A percentile compares a stretch with the other conserved stretches of the same genome.
Evolutionary conservation across 1,140 invertebrate species (phyloP).

Genomic region (Listronotus oregonensis): DNA sequence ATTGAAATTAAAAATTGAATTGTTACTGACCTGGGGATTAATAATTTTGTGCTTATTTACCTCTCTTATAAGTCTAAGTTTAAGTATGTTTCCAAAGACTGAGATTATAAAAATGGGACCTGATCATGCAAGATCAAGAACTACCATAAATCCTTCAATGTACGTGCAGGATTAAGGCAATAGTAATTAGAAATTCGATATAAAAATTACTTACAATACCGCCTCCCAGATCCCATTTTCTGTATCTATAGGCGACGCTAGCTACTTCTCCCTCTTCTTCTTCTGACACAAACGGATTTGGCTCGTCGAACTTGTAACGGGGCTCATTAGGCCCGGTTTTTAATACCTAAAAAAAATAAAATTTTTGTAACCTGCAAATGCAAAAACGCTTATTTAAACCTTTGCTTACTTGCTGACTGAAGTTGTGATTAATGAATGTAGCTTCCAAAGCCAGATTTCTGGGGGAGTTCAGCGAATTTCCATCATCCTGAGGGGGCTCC

Average conservation of each 20-base stretch:
- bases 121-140: too few species aligned
- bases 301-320: conserved; percentile 89
- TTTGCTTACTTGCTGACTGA: conserved; percentile 83
- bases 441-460: conserved; percentile 97
- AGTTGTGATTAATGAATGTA: conserved; percentile 99
- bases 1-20: too few species aligned
- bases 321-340: conserved; percentile 71
- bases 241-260: conserved; percentile 94
- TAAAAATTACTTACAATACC: conserved; percentile 73
- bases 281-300: conserved; percentile 92
- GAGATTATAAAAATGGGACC: too few species aligned
- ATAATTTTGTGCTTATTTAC: too few species aligned
- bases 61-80: too few species aligned
- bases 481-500: conserved; percentile 96
- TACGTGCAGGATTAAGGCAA: too few species aligned
- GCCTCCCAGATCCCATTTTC: conserved; percentile 95
- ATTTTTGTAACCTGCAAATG: neutral
- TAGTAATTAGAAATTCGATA: too few species aligned
- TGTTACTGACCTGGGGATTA: too few species aligned
- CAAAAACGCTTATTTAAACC: conserved; percentile 51
- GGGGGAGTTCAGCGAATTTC: conserved; percentile 94
- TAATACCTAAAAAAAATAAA: conserved; percentile 55
- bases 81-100: too few species aligned
- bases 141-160: too few species aligned
- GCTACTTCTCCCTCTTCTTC: conserved; percentile 95